Base-by-base conservation (phyloP, 2,888 invertebrate genomes). In the Autographa pulchrina region DNA sequence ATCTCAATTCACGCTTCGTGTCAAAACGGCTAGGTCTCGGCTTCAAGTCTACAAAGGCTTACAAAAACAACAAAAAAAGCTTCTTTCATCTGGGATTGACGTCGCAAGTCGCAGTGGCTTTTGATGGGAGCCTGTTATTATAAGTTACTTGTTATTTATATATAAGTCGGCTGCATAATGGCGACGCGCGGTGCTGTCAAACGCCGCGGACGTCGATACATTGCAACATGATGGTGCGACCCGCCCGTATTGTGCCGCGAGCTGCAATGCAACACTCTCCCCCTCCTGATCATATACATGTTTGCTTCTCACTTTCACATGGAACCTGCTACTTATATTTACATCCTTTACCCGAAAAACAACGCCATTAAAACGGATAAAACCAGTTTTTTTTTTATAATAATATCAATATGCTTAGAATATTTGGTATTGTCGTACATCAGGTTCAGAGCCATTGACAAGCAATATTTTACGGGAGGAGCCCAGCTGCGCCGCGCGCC, bases 1-100 rank as follows among this genome's bases (percentile, higher is more conserved):
- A 41, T 3, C 9, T 7, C 8, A 32, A 43, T 25, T 67, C 6
- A 6, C 18, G n/a, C 14, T 16, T 11, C 11, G n/a, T 64, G 6
- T 64, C 38, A n/a, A 14, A 59, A 56, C 63, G 56, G 65, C 73
- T 78, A 70, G 80, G 75, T 75, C 68, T 68, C 83, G 80, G 65
- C 72, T 76, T 74, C 70, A 63, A 72, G 72, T 75, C 72, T 72
- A 82, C 84, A 81, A 80, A 81, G 79, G 73, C 80, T 79, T 74
- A 78, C 81, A 79, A 75, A 81, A 74, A 84, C 81, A 83, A 86
- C 80, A 82, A 84, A 75, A 86, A 87, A 86, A 85, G 68, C 78
- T 77, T 81, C 84, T 89, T 88, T 89, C 88, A 89, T 86, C 83
- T 88, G 82, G 82, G 83, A 88, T 85, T 88, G 88, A 89, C 89